Percentiles rank a stretch among this genome's conserved stretches.
Evolutionary conservation across 2,113 vertebrate species (phyloP).

Genomic region (Tachuris rubrigastra): DNA sequence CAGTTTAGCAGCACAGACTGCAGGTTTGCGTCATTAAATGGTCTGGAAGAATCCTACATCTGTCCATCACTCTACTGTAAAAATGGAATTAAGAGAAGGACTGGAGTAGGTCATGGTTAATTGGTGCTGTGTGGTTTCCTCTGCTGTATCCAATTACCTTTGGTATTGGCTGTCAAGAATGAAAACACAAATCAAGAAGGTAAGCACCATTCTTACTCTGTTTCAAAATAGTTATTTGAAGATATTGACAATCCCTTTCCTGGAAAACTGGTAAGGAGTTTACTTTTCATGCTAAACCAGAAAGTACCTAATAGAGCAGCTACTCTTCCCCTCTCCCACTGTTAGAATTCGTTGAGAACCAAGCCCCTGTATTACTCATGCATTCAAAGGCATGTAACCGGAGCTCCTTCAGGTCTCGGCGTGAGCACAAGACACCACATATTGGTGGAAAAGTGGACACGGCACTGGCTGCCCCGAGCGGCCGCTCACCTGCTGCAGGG

Average conservation of each 20-base stretch:
- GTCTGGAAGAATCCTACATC: background rate
- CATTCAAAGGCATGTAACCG: background rate
- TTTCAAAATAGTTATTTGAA: background rate
- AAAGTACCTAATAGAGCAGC: background rate
- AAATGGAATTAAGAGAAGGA: background rate
- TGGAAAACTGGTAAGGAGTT: background rate
- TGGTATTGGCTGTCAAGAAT: background rate
- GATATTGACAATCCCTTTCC: background rate
- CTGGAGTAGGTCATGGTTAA: background rate
- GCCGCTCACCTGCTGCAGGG: slow-evolving; percentile 77
- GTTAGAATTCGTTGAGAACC: background rate
- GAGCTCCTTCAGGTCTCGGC: background rate
- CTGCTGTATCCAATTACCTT: background rate
- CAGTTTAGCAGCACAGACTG: background rate
- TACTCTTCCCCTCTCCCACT: background rate
- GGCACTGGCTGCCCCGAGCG: too few species aligned
- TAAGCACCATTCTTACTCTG: background rate
- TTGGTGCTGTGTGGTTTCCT: background rate
- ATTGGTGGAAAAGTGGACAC: fast-evolving
- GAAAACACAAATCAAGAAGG: background rate
- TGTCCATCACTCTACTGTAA: background rate
- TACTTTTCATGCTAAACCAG: background rate
- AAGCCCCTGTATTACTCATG: background rate
- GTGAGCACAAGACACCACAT: fast-evolving
- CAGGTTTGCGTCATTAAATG: background rate